Evolutionary conservation across 2,888 invertebrate genomes (phyloP).

Genomic region (Pristionchus entomophagus): DNA sequence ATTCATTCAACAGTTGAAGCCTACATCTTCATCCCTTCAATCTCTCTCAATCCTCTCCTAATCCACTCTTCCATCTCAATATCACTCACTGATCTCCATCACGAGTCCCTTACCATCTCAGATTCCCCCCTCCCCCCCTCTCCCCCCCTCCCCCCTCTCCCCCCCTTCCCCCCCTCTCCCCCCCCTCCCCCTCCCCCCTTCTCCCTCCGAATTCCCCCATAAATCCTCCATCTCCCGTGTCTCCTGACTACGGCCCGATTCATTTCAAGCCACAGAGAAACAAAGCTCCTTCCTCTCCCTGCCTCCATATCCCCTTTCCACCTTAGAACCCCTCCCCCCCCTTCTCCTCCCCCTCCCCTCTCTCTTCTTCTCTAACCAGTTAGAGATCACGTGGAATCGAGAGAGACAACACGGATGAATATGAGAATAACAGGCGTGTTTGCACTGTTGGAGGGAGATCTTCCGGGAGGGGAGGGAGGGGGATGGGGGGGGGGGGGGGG

Average conservation of each 20-base stretch:
- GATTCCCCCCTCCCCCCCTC: neutral
- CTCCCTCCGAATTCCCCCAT: neutral
- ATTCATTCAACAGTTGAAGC: neutral
- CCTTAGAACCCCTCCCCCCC: slow-evolving; percentile 2
- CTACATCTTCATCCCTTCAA: neutral
- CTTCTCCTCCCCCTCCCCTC: neutral
- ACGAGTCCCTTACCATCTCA: neutral
- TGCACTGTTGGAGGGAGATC: slow-evolving; percentile 20
- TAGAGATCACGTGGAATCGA: neutral
- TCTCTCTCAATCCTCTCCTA: neutral
- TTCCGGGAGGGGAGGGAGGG: neutral
- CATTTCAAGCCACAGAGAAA: slow-evolving; percentile 34
- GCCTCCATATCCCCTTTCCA: slow-evolving; percentile 22
- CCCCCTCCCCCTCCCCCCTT: neutral
- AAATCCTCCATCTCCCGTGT: slow-evolving; percentile 1
- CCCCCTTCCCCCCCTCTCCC: neutral
- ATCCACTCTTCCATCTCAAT: neutral
- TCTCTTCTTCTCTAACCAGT: neutral
- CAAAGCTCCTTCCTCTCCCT: slow-evolving; percentile 22
- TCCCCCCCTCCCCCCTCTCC: neutral
- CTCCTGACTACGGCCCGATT: slow-evolving; percentile 27
- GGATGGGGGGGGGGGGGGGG: neutral
- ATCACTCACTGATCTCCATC: neutral
- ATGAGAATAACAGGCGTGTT: slow-evolving; percentile 36
- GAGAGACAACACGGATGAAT: slow-evolving; percentile 19